Evolutionary conservation across 2,797 vertebrate genomes (phyloP).

Genomic region (Sandelia bainsii): DNA sequence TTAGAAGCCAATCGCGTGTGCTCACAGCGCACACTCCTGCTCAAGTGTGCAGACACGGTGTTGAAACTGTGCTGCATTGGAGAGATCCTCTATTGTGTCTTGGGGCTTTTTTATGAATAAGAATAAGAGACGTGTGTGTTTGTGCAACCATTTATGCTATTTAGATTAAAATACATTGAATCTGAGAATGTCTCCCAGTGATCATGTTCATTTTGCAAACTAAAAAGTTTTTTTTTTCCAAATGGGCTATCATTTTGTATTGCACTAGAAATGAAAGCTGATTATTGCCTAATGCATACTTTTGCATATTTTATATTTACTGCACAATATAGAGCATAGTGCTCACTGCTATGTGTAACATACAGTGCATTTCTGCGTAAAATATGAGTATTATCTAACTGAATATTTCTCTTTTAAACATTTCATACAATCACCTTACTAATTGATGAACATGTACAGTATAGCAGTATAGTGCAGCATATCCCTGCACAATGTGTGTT

Average conservation of each 20-base stretch:
- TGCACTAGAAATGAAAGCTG: slow-evolving; percentile 13
- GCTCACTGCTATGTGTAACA: slow-evolving; percentile 1
- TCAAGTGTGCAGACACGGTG: slow-evolving; percentile 75
- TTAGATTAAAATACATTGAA: slow-evolving; percentile 10
- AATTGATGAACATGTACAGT: slow-evolving; percentile 15
- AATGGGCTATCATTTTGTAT: slow-evolving; percentile 9
- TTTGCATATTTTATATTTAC: slow-evolving; percentile 17
- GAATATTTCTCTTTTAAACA: slow-evolving; percentile 6
- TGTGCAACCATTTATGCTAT: slow-evolving; percentile 29
- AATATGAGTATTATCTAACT: not conserved
- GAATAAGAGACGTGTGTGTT: not conserved
- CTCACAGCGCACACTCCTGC: slow-evolving; percentile 71
- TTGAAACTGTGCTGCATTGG: slow-evolving; percentile 73
- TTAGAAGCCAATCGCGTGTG: slow-evolving; percentile 76
- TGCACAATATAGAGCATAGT: not conserved
- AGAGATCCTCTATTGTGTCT: slow-evolving; percentile 61
- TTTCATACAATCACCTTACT: not conserved
- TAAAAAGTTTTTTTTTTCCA: not conserved
- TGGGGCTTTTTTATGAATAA: slow-evolving; percentile 34
- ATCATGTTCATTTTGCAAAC: not conserved
- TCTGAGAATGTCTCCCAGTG: slow-evolving; percentile 11
- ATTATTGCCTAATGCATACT: slow-evolving; percentile 4
- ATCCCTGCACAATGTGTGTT: slow-evolving; percentile 1
- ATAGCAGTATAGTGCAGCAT: slow-evolving; percentile 1
- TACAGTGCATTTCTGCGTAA: not conserved